Evolutionary conservation across 2,888 invertebrate genomes (phyloP), one percentile per base, ranked within the genome.

Genomic region (Adelognathus sp.): DNA sequence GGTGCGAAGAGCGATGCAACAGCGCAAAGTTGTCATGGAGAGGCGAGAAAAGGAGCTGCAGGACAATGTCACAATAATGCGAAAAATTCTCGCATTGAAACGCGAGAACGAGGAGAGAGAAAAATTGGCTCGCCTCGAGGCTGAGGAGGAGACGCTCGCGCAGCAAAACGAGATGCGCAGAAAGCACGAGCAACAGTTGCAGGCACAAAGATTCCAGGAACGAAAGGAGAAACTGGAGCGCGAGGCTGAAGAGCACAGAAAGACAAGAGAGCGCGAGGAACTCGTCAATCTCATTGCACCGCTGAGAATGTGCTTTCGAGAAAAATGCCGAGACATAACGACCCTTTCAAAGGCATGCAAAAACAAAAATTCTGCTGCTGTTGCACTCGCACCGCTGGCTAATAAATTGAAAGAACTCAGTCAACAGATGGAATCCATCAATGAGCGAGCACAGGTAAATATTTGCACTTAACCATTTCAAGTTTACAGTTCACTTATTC

Each of bases 111-210:
- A 88, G 41, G 88, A 90, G 36, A 87, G 90, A 1, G 89, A 91
- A 46, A 90, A 92, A 82, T 89, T 93, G 27, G 90, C 93, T n/a
- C 91, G 93, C 72, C 88, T 93, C 4, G 92, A 93, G 87, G 94
- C 94, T 73, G 93, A 93, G 82, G 90, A 92, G 70, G 93, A 93
- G 50, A 92, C 91, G 64, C 85, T 92, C 41, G 93, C 94, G 72
- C 93, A 94, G 78, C 93, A 93, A 82, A 92, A 92, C 81, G 92
- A 92, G 82, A 91, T 93, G 0, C 92, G 93, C 81, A 91, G 83
- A 80, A 92, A 86, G 83, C 91, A 85, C 76, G 92, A 87, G 86
- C 89, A 84, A 80, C 91, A 88, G 83, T 69, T 87, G 2, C 78
- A 86, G 9, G 85, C 83, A 1, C 87, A 88, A 60, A 81, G 85